Evolutionary conservation across 1,140 invertebrate genomes (phyloP), one percentile per base, ranked within the genome.

Genomic region (Hyposmocoma kahamanoa): DNA sequence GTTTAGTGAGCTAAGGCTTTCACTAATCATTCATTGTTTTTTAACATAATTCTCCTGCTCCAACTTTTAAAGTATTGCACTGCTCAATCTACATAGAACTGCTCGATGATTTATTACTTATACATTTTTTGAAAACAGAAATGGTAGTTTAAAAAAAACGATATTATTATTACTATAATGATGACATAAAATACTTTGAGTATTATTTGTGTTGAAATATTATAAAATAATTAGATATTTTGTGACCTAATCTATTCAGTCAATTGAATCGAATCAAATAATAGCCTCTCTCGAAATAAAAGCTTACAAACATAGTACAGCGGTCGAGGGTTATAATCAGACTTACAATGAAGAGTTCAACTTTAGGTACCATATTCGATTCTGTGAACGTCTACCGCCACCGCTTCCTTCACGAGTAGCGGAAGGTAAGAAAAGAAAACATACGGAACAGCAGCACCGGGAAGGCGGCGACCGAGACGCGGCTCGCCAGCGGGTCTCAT

Each of bases 201-300:
- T 79, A 79, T 79, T 79, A 67, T 59, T 59, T 67, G n/a, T n/a
- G n/a, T n/a, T n/a, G 67, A 63, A 56, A 66, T 41, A 55, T 55
- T 60, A 67, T 38, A 72, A 57, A 66, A 55, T 47, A 59, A 59
- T 63, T 67, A 73, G 61, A 72, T 67, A 73, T 53, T n/a, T 74
- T 73, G 75, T 70, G 75, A 80, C 73, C 79, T 84, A 84, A 83
- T 74, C 81, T 84, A 84, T 71, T 84, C 81, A 84, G 81, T 84
- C 81, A 73, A 76, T 83, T 71, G 72, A 83, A 79, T 81, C 66
- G 71, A 81, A 77, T 79, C 77, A 82, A 80, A 75, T 74, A 36
- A 79, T 83, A 84, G 81, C 81, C 81, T 84, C 81, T 84, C 73
- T 78, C 67, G 51, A 53, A 59, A 64, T 61, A 62, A 65, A 68